Evolutionary conservation across 2,888 invertebrate genomes (phyloP), one percentile per base, ranked within the genome.

Genomic region (Orchestes rusci): DNA sequence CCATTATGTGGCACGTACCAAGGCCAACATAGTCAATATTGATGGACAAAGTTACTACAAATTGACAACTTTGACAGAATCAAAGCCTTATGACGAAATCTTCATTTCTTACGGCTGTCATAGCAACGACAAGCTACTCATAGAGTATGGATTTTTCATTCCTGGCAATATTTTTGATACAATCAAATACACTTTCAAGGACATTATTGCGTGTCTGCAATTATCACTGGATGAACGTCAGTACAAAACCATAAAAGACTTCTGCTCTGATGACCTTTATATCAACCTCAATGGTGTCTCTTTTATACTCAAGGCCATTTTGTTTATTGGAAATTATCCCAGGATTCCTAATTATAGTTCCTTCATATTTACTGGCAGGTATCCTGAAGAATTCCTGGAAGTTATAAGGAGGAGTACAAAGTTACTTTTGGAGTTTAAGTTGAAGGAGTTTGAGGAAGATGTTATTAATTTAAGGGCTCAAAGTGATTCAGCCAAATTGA

Each of bases 41-140:
- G 51, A 61, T 27, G 56, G 60, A 2, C 62, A 65, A 30, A 61
- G 66, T 30, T 69, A 68, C 48, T 82, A 77, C 62, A 69, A 73
- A 59, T 72, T 82, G 23, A 64, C 59, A 45, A 75, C 79, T 2
- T 61, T 69, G 29, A 71, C 65, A 40, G 53, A 64, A 2, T 81
- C 79, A 61, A 66, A 72, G 39, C 74, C 76, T 43, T 77, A 78
- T 63, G 71, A 79, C 27, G 84, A 94, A 72, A 79, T 91, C 41
- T 93, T 88, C 64, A 93, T 94, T 56, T 87, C 84, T 56, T 94
- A 94, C 62, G 94, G 93, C 1, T 72, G 80, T 28, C 84, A 91
- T 62, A 77, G 82, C 56, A 94, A 87, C 69, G 65, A 77, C 1
- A 85, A 84, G 64, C 70, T 94, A n/a, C 76, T 87, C 20, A 71